Conservation (phyloP, 2,797 vertebrate genomes). For the Eidolon dupreanum region DNA sequence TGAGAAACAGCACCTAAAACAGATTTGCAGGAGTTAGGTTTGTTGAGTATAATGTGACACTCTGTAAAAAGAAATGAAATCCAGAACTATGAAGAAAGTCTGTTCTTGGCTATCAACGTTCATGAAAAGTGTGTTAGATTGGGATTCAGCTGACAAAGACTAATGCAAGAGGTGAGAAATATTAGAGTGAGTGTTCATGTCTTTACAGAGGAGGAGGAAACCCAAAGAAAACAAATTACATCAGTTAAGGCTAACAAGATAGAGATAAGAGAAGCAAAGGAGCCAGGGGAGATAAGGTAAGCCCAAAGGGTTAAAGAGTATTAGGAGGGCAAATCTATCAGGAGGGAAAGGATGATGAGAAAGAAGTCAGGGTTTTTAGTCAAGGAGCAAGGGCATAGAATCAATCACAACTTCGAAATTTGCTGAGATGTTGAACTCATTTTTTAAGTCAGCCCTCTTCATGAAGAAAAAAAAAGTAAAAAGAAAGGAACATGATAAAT, state of each 20-base stretch:
- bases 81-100: constrained; percentile 51
- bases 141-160: constrained; percentile 68
- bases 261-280: constrained; percentile 72
- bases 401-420: constrained; percentile 57
- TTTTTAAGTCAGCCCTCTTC: constrained; percentile 45
- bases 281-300: constrained; percentile 74
- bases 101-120: constrained; percentile 49
- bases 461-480: neutral
- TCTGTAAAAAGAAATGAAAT: constrained; percentile 43
- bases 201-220: constrained; percentile 65
- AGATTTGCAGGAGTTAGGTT: constrained; percentile 5
- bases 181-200: constrained; percentile 57
- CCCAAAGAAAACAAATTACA: constrained; percentile 78
- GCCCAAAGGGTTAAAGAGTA: constrained; percentile 74
- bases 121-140: constrained; percentile 31
- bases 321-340: constrained; percentile 77
- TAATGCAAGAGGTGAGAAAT: constrained; percentile 71
- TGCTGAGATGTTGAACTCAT: constrained; percentile 28
- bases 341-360: constrained; percentile 37
- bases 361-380: constrained; percentile 42
- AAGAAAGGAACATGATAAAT: constrained; percentile 43
- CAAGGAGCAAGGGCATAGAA: neutral
- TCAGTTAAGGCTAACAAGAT: constrained; percentile 77
- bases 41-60: neutral
- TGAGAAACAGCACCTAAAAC: constrained; percentile 35